Percentiles rank a stretch among this genome's conserved stretches.
phyloP scores from a whole-genome alignment of 2,888 invertebrate species.

The Odiellus spinosus region DNA sequence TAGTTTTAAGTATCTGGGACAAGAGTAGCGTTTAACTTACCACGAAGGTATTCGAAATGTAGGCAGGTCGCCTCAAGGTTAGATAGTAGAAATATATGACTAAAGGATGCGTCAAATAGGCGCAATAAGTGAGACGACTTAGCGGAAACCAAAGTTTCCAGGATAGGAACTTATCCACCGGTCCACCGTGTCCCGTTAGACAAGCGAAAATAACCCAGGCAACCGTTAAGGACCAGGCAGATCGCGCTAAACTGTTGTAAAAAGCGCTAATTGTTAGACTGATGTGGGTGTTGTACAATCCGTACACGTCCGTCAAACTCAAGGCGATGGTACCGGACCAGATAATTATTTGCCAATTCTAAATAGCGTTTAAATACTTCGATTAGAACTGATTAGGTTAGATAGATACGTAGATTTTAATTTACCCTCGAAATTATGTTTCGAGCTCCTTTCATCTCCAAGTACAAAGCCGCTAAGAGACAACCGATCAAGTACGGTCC shows the following conservation, averaged over 20 bases:
- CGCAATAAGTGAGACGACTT: conserved; percentile 79
- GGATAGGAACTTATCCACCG: conserved; percentile 61
- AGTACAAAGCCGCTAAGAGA: conserved; percentile 10
- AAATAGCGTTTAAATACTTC: no score
- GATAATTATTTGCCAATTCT: conserved; percentile 1
- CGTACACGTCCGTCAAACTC: conserved; percentile 13
- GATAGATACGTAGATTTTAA: no score
- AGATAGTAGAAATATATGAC: conserved; percentile 12
- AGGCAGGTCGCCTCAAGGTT: conserved; percentile 4
- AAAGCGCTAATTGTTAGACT: conserved; percentile 19
- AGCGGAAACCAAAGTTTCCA: conserved; percentile 70
- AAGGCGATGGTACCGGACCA: conserved; percentile 10
- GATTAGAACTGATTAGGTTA: no score
- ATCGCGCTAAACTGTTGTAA: conserved; percentile 25
- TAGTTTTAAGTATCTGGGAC: neutral
- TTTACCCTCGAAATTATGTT: no score
- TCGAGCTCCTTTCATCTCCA: no score
- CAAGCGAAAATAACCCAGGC: conserved; percentile 36
- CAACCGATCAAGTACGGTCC: conserved; percentile 21
- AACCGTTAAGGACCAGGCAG: conserved; percentile 29
- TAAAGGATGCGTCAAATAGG: conserved; percentile 46
- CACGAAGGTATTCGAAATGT: conserved; percentile 8
- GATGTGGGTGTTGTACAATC: conserved; percentile 11
- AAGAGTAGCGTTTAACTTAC: conserved; percentile 3
- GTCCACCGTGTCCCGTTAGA: conserved; percentile 34